Conservation (phyloP, 2,888 invertebrate genomes). For the Drosophila macrothrix region DNA sequence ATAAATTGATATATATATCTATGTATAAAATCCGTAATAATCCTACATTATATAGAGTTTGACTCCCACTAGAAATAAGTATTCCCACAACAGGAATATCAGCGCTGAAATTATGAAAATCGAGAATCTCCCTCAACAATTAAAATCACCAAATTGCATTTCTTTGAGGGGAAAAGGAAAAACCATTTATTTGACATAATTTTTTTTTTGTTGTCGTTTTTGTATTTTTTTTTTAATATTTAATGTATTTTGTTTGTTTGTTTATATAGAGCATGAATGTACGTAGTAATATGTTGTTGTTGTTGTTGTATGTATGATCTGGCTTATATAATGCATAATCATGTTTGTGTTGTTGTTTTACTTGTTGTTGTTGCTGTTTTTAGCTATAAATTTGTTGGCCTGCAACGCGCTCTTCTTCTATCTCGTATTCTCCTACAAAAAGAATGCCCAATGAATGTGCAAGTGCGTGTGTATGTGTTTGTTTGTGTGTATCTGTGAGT, state of each 20-base stretch:
- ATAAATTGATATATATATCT: not conserved
- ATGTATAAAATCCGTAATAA: not conserved
- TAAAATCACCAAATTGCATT: slow-evolving; percentile 30
- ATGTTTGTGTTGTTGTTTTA: slow-evolving; percentile 33
- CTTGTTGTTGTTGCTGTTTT: slow-evolving; percentile 28
- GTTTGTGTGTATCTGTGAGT: slow-evolving; percentile 7
- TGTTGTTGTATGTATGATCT: slow-evolving; percentile 68
- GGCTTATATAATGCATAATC: slow-evolving; percentile 70
- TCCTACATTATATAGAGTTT: not conserved
- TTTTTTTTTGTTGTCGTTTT: slow-evolving; percentile 42
- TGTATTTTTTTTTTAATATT: slow-evolving; percentile 53
- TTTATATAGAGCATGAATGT: slow-evolving; percentile 80
- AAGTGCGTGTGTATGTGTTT: slow-evolving; percentile 24
- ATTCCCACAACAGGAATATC: not conserved
- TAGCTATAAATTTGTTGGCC: slow-evolving; percentile 40
- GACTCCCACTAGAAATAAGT: not conserved
- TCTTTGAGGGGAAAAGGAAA: slow-evolving; percentile 82
- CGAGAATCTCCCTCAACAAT: not conserved
- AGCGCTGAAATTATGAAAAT: not conserved
- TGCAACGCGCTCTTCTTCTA: slow-evolving; percentile 27
- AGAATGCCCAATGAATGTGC: slow-evolving; percentile 45
- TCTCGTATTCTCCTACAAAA: not conserved
- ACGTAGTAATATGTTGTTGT: slow-evolving; percentile 73
- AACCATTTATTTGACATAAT: slow-evolving; percentile 81
- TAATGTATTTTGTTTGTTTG: slow-evolving; percentile 59